Base-by-base conservation (phyloP, 2,797 vertebrate species). In the Falco concolor region DNA sequence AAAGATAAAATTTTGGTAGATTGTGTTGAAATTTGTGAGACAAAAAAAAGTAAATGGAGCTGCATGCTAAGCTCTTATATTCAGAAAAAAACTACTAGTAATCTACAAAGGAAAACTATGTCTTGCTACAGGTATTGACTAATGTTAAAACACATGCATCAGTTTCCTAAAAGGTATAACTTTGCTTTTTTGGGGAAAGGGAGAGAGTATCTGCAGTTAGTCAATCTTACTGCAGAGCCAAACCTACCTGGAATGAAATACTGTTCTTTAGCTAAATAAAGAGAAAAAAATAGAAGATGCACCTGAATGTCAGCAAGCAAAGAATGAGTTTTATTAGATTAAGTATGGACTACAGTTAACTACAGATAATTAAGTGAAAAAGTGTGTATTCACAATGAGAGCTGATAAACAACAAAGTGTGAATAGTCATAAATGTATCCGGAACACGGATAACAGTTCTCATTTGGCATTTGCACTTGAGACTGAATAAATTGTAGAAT, bases 181-280 rank as follows among this genome's bases (percentile, higher is more conserved):
- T 93, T 97, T 69, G 60, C 38, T 96, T 96, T 93, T 56, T 34
- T 44, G 92, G 95, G 75, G 77, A 56, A 90, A 97, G 88, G 45
- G 90, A 91, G 84, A 94, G 85, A 94, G 92, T 93, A 78, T 97
- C 94, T 97, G 97, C 92, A 95, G 97, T 97, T 97, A 97, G 97
- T 96, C 76, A 97, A n/a, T 97, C 97, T 97, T 96, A 97, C 96
- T 97, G 96, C 97, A 98, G 82, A 98, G 97, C 97, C 98, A 96
- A 97, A 98, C 98, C 98, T 99, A 99, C 99, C 99, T 99, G 99
- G 99, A 98, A 99, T 99, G 98, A 99, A 99, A 99, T 99, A 99
- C 98, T 99, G 99, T 98, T 99, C 99, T 98, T 99, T 99, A 98
- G 99, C 99, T 99, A 99, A 98, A 98, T 98, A 98, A 98, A 98